These are phyloP conservation scores for Gila orcuttii DNA, from an alignment of 2,113 vertebrate genomes.

Conservation along the genomic window DNA sequence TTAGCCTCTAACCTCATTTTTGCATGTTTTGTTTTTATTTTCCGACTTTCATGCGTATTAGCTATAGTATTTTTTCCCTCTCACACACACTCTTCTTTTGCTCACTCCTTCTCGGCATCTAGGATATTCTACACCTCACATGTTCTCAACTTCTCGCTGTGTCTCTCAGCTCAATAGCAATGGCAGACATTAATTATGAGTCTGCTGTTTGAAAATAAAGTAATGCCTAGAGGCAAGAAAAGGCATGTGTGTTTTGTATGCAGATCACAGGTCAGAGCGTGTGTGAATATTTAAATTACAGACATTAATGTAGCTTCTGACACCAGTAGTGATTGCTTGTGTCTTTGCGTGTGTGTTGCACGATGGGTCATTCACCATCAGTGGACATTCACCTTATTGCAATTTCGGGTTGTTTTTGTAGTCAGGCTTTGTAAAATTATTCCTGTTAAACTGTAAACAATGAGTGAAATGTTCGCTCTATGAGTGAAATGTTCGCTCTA, in stretches of 20 bases:
- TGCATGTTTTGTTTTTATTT: not conserved
- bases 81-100: not conserved
- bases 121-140: constrained; percentile 36
- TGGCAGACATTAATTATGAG: constrained; percentile 59
- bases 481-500: too few species aligned
- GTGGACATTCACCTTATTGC: not conserved
- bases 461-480: too few species aligned
- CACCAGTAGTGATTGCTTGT: not conserved
- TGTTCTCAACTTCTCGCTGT: not conserved
- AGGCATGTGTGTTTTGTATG: constrained; percentile 20
- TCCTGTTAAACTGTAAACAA: not conserved
- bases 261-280: constrained; percentile 6
- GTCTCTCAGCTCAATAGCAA: constrained; percentile 45
- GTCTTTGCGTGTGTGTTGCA: constrained; percentile 1
- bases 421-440: not conserved
- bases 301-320: constrained; percentile 8
- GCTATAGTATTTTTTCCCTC: not conserved
- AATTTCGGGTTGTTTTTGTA: constrained; percentile 6
- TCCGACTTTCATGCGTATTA: not conserved
- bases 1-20: not conserved
- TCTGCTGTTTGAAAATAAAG: constrained; percentile 55
- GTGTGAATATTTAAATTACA: constrained; percentile 4
- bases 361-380: constrained; percentile 1
- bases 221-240: constrained; percentile 15
- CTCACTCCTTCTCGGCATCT: not conserved